Percentiles rank a stretch among this genome's conserved stretches.
phyloP scores from a whole-genome alignment of 2,797 vertebrate species.

The Smutsia gigantea region DNA sequence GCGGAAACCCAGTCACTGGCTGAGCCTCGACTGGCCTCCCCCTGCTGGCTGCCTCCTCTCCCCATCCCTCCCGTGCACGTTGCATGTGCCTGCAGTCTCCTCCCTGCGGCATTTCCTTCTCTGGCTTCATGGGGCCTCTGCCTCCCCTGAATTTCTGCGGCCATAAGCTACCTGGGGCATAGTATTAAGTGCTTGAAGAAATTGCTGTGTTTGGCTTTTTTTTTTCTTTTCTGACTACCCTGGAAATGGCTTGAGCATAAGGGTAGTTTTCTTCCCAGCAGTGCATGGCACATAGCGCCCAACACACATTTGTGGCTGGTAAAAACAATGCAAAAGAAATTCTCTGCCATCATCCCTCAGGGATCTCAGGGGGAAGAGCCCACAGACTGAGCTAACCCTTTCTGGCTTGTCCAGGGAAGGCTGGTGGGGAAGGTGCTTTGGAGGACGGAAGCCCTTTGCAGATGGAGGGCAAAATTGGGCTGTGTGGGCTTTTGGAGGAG shows the following conservation, averaged over 20 bases:
- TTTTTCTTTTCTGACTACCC: neutral
- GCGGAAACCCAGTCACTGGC: no score
- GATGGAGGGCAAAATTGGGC: neutral
- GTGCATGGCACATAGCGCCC: neutral
- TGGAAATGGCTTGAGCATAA: neutral
- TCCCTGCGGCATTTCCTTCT: neutral
- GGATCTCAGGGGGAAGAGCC: neutral
- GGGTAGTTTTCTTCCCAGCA: neutral
- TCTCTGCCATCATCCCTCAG: neutral
- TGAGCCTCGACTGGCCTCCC: neutral
- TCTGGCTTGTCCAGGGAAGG: neutral
- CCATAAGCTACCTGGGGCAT: neutral
- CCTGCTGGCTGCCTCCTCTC: neutral
- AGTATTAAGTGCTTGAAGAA: neutral
- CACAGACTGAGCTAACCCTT: neutral
- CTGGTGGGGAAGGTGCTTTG: neutral
- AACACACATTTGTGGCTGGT: no score
- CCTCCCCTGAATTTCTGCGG: neutral
- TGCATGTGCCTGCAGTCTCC: no score
- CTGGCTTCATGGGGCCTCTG: fast-evolving
- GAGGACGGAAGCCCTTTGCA: neutral
- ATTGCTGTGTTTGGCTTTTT: neutral
- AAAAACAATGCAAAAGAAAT: neutral
- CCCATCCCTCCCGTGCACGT: no score
- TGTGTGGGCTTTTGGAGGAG: constrained; percentile 36